Evolutionary conservation across 1,140 invertebrate species (phyloP), one percentile per base, ranked within the genome.

Genomic region (Drosophila varians): DNA sequence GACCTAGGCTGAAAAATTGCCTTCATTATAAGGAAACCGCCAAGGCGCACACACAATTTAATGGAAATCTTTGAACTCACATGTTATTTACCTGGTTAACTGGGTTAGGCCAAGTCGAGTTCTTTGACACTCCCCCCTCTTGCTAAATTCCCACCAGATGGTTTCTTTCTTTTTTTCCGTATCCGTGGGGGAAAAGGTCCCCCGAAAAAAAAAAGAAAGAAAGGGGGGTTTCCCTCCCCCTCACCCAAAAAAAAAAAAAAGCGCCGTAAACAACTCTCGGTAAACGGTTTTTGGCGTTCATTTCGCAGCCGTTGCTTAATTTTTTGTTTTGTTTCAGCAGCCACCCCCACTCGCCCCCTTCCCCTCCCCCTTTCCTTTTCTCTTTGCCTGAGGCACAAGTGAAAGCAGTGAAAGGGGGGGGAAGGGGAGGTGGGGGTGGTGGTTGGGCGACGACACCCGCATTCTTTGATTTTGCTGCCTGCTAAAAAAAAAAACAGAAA

Each of bases 281-380:
- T 86, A 84, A 84, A 84, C 80, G 77, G 69, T 72, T 84, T 83
- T 83, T 70, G 79, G 71, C 80, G 79, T 73, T 83, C 79, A 83
- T 83, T 83, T 83, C 61, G 80, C 79, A 83, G 80, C 76, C 80
- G 79, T 84, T 83, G 80, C 71, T 86, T 83, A 84, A 79, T 83
- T 83, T 52, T 66, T 42, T 42, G 16, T 42, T 18, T 16, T 42
- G 38, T 42, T 42, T 9, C 38, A 14, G n/a, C 2, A 4, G 16
- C 36, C 36, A 5, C n/a, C 55, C 55, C 46, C n/a, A n/a, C n/a
- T n/a, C n/a, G 26, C 56, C 16, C 16, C 57, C 46, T 8, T 25
- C 21, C 18, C 14, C 23, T 16, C 11, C 14, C 34, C 40, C 9
- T 55, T 46, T 40, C 21, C 38, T 54, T 48, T 42, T 76, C 49